Base-by-base conservation (phyloP, 2,888 invertebrate genomes). In the Vandiemenella viatica region DNA sequence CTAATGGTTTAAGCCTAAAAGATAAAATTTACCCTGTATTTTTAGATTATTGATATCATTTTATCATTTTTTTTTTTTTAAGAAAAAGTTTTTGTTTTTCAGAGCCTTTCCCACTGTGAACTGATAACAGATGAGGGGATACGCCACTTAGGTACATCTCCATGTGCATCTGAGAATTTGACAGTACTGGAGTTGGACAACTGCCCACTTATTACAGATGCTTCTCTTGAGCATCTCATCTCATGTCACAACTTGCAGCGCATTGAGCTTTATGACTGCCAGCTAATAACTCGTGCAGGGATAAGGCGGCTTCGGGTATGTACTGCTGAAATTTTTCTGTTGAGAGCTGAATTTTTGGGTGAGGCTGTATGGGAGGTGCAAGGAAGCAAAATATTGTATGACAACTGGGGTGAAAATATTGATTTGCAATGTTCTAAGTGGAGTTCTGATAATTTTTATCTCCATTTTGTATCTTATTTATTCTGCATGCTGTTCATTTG, bases 21-120 rank as follows among this genome's bases (percentile, higher is more conserved):
- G n/a, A n/a, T n/a, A n/a, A n/a, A n/a, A n/a, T n/a, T n/a, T n/a
- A n/a, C n/a, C n/a, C n/a, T n/a, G n/a, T n/a, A n/a, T n/a, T n/a
- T n/a, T n/a, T n/a, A n/a, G n/a, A n/a, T 32, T 32, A 13, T 4
- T 13, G 3, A 32, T 32, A 13, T 32, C 32, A 13, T 2, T 32
- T 32, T 13, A 10, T 4, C n/a, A 32, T 32, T 32, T 13, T 32
- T 32, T 3, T 32, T 2, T 32, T 32, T 2, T 32, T 26, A 26
- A 26, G n/a, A n/a, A n/a, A n/a, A n/a, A n/a, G n/a, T 26, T 54
- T 50, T 56, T 51, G 47, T 55, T 56, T 65, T 67, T 0, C 71
- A 97, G 95, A 95, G 91, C 59, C 72, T 99, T 53, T 98, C 98
- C 4, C 97, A 99, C 66, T 99, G 98, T 69, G 98, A 99, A 68